Percentiles rank a stretch among this genome's conserved stretches.
These are phyloP conservation scores for Trachelus iudaicus DNA, from an alignment of 2,888 invertebrate species.

Conservation along the genomic window DNA sequence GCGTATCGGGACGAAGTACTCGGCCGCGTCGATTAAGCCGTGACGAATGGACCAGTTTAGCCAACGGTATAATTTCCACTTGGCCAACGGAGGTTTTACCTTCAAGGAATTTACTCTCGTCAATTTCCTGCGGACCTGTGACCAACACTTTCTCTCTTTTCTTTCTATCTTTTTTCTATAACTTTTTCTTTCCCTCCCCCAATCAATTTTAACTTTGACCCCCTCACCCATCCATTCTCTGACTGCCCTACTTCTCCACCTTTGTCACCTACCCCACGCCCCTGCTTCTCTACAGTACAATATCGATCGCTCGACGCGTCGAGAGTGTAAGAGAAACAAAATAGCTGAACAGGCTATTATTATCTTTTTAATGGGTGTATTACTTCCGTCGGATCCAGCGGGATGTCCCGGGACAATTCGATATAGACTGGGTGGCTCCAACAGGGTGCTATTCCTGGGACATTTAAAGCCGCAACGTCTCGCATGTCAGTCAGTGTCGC, in stretches of 20 bases:
- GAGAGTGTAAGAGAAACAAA: background rate
- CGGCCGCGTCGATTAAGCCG: constrained; percentile 43
- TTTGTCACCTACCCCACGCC: background rate
- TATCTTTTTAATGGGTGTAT: constrained; percentile 8
- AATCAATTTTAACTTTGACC: background rate
- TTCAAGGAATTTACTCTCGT: constrained; percentile 12
- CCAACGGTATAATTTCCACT: constrained; percentile 67
- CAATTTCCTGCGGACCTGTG: background rate
- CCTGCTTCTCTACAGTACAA: background rate
- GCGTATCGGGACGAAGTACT: constrained; percentile 46
- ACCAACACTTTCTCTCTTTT: background rate
- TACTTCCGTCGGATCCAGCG: constrained; percentile 49
- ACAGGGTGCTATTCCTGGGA: constrained; percentile 56
- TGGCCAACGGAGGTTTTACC: constrained; percentile 49
- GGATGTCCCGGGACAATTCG: constrained; percentile 60
- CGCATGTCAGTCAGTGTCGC: constrained; percentile 29
- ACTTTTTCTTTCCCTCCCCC: background rate
- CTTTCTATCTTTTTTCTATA: background rate
- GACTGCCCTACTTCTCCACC: background rate
- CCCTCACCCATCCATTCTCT: background rate
- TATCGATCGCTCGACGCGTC: background rate
- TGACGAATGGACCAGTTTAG: constrained; percentile 64
- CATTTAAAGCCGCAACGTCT: constrained; percentile 28
- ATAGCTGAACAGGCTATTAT: background rate
- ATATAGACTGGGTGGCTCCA: constrained; percentile 60